Base-by-base conservation (phyloP, 2,113 vertebrate genomes). In the Triplophysa tibetana region DNA sequence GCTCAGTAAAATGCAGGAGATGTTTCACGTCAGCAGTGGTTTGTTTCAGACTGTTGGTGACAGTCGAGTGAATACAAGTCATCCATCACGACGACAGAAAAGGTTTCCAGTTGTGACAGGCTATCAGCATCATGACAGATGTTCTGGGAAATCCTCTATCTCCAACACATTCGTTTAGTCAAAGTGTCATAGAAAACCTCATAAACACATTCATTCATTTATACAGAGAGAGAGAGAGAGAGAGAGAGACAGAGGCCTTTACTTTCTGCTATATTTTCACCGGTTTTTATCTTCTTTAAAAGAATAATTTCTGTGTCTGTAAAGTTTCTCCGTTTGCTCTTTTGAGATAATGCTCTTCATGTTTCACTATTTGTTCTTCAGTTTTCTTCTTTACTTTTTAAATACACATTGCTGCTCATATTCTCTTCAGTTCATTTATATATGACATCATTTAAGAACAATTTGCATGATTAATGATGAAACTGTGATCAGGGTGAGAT, bases 141-240 rank as follows among this genome's bases (percentile, higher is more conserved):
- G 70, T 60, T 29, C 26, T 73, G 70, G 70, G n/a, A 60, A 73
- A 73, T 33, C 70, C 33, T 60, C 70, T 56, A 45, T 72, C 50
- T 54, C 24, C 69, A 23, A 56, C 54, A 60, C 54, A 43, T 58
- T 60, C 70, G 23, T 73, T 73, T 78, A 78, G 65, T 77, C 75
- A 77, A 64, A n/a, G 45, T 78, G 21, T 58, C 38, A 60, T 38
- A 60, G 33, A 73, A 60, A 73, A 29, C 21, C 29, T 16, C 54
- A 73, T 16, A 73, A 73, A 73, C 70, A 70, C 69, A 58, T 58
- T 73, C 70, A 73, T 73, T 75, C 33, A 61, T 69, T 73, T 29
- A 43, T 29, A 41, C 8, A 38, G 5, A 70, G 52, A 60, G n/a
- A 54, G 19, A 19, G 52, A n/a, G 17, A 54, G 14, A n/a, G 14